Evolutionary conservation across 2,888 invertebrate species (phyloP), one percentile per base, ranked within the genome.

Genomic region (Thera obeliscata): DNA sequence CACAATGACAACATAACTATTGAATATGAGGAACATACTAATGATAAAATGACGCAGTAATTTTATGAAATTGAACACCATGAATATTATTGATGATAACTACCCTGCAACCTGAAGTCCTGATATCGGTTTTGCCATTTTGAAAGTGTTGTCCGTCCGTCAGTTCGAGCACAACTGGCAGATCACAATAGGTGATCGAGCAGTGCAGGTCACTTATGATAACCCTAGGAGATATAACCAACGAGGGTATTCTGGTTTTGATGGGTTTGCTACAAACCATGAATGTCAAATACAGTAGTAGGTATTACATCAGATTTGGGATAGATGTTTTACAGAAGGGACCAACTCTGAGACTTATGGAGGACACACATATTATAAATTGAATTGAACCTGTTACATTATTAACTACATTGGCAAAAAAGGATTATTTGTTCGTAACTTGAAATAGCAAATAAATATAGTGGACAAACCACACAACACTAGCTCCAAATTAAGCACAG

Each of bases 91-190:
- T 22, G 22, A 22, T 62, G 59, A 71, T 66, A 71, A 67, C 94
- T 94, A 97, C 97, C 95, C 94, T 69, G 97, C 95, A 68, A 96
- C 89, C 84, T 95, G 90, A 2, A 95, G 95, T 81, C 97, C 97
- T 60, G 96, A 96, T 76, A 97, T 93, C 57, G 94, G 79, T 84
- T 85, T 72, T 60, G 91, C 91, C 73, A 91, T 91, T 67, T 72
- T 86, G 76, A 66, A 61, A 73, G 75, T 73, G 76, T 77, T 70
- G 69, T 79, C 83, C 88, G 88, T 49, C 89, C 89, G 78, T 88
- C 86, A 72, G 84, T 74, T 76, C 64, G 70, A 66, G 73, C 64
- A 67, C 74, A 73, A 87, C 87, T 87, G 77, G 41, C 66, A 71
- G 58, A 65, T 61, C 56, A 62, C 33, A 61, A 70, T 56, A 62